Base-by-base conservation (phyloP, 2,797 vertebrate species). In the Benthosema pterotum region DNA sequence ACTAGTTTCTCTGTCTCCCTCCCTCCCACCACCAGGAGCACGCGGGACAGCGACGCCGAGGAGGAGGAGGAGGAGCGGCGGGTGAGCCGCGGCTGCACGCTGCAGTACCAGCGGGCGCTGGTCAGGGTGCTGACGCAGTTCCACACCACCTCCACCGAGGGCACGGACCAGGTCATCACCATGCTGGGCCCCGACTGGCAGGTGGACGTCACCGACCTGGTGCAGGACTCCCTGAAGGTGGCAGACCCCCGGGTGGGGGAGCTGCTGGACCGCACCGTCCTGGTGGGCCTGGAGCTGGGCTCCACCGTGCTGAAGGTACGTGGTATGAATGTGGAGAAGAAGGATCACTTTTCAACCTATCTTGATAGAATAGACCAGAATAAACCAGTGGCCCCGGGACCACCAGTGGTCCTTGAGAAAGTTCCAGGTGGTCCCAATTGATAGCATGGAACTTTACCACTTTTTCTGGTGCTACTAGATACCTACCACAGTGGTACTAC, bases 141-240 rank as follows among this genome's bases (percentile, higher is more conserved):
- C 87, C 97, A 99, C 86, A 98, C 97, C 55, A 98, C 94, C 0
- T 98, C 97, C 0, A 94, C 94, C 0, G 97, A 98, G 83, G 97
- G 97, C 71, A 96, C 94, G 0, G 92, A 93, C 82, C 97, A 99
- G 78, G 95, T 97, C 72, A 96, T 99, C 92, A 96, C 96, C 80
- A 98, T 99, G 97, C 90, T 99, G 88, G 97, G 96, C 0, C 94
- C 96, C 0, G 97, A 99, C 86, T 99, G 97, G 97, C 92, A 97
- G 87, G 96, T 99, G 87, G 97, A 99, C 42, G 96, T 99, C 84
- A 98, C 97, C 0, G 95, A 98, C 85, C 90, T 99, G 80, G 97
- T 99, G 55, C 95, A 97, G 43, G 96, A 98, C 83, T 98, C 95
- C 60, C 92, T 99, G 88, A 94, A 94, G 1, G 95, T 99, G 75